Evolutionary conservation across 1,140 invertebrate species (phyloP), one percentile per base, ranked within the genome.

Genomic region (Drosophila athabasca): DNA sequence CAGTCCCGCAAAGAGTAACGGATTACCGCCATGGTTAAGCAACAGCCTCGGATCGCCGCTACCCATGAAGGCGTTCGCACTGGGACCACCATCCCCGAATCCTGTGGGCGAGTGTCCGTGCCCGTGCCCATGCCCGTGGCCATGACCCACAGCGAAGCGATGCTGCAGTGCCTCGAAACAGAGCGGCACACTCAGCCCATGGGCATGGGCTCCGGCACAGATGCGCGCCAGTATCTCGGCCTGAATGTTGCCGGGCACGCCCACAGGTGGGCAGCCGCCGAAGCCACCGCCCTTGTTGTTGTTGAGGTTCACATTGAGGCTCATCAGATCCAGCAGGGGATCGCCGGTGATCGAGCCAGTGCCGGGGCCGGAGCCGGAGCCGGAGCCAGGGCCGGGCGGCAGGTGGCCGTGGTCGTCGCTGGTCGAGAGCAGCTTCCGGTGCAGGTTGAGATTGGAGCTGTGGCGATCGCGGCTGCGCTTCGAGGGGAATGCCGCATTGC

Each of bases 401-500:
- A 92, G 58, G 13, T 45, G 19, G 1, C 53, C 57, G 11, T 93
- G 92, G 62, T 93, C 93, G 15, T 93, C 92, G 45, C 95, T 94
- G 1, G 96, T 97, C 1, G 96, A 96, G 41, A 98, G 90, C 26
- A 98, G 93, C 91, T 98, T 98, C 59, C 96, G 94, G 87, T 99
- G 98, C 13, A 99, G 93, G 84, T 97, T 98, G 35, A 97, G 93
- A 90, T 99, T 99, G 0, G 97, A 95, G 79, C 97, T 97, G 91
- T 99, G 98, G 2, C 98, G 93, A 89, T 99, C 98, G 62, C 98
- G 94, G 71, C 96, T 98, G 51, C 97, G 93, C 91, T 98, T 99
- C 0, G 97, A 98, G n/a, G 97, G 97, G 90, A 99, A 99, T 0
- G 97, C 96, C 0, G 97, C 97, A 91, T 97, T 97, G 90, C 98